A percentile compares a stretch with the other conserved stretches of the same genome.
These are phyloP conservation scores for Agrypnus murinus DNA, from an alignment of 2,888 invertebrate genomes.

Conservation along the genomic window DNA sequence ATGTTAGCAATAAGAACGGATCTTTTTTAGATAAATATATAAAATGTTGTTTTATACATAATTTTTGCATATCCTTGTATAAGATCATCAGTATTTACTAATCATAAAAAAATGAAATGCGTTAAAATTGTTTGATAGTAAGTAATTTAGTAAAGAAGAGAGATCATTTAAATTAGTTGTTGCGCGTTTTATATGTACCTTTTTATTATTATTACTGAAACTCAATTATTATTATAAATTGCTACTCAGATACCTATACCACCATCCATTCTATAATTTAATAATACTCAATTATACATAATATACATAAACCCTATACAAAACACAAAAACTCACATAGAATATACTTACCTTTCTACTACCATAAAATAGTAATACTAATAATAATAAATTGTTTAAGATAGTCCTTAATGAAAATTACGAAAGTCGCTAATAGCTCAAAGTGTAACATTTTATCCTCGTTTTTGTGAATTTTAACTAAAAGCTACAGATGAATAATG, in stretches of 20 bases:
- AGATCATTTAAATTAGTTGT: constrained; percentile 16
- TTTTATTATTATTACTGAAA: neutral
- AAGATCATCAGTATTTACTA: constrained; percentile 31
- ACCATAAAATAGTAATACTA: too few relatives aligned
- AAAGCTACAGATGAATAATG: neutral
- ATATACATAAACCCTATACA: too few relatives aligned
- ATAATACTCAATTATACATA: too few relatives aligned
- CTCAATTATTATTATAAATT: constrained; percentile 10
- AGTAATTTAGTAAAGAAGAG: neutral
- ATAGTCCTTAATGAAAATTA: constrained; percentile 24
- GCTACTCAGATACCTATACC: constrained; percentile 17
- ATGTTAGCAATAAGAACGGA: constrained; percentile 57
- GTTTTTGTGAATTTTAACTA: neutral
- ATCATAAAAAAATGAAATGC: neutral
- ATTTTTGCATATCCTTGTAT: constrained; percentile 43
- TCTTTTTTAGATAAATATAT: constrained; percentile 51
- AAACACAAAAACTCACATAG: too few relatives aligned
- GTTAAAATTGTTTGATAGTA: constrained; percentile 18
- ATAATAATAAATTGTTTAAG: constrained; percentile 12
- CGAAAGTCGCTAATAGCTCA: neutral
- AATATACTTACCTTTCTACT: too few relatives aligned
- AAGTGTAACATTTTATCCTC: neutral
- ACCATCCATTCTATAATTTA: too few relatives aligned
- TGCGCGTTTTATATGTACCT: constrained; percentile 27
- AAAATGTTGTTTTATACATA: constrained; percentile 55